Base-by-base conservation (phyloP, 2,113 vertebrate species). In the Irena cyanogastra region DNA sequence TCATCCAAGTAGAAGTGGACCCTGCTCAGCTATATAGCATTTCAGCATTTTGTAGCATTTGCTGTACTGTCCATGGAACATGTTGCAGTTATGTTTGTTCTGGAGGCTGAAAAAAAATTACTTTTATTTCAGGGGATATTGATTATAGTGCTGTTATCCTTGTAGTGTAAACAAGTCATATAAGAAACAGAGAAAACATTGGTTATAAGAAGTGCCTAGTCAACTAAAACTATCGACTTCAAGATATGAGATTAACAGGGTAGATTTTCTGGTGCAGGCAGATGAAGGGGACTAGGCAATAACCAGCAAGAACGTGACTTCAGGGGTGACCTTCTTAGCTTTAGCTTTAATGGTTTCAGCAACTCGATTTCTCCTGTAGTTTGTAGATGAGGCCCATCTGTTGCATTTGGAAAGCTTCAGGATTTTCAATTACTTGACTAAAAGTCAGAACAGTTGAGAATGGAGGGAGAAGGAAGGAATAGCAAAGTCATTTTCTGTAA, bases 331-430 rank as follows among this genome's bases (percentile, higher is more conserved):
- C 90, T 83, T 82, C n/a, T 3, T 84, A 65, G 50, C 64, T 94
- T 86, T 68, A 86, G 44, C 72, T 95, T 12, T 69, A 74, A 71
- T 93, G 69, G 52, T 65, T 95, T 93, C 91, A 78, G 72, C 87
- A 94, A 13, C 39, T 96, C 4, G 0, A 2, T 84, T 94, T 79
- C 65, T 86, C 35, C 20, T 80, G 65, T 12, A 75, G 28, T 89
- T 88, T 52, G 75, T 60, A 60, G 76, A 71, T 56, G 69, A 93
- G 31, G 53, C 70, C 77, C 26, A 65, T 97, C 21, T 91, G 41
- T 68, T 92, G 52, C 45, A 5, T 90, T 77, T 93, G 89, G 66
- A 69, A 93, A 91, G 52, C 66, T 77, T 83, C 42, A 75, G 78
- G 82, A 66, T 65, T 93, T 42, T 82, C 78, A 44, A 2, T 74